phyloP scores from a whole-genome alignment of 2,888 invertebrate genomes.

The Syrphus vitripennis region DNA sequence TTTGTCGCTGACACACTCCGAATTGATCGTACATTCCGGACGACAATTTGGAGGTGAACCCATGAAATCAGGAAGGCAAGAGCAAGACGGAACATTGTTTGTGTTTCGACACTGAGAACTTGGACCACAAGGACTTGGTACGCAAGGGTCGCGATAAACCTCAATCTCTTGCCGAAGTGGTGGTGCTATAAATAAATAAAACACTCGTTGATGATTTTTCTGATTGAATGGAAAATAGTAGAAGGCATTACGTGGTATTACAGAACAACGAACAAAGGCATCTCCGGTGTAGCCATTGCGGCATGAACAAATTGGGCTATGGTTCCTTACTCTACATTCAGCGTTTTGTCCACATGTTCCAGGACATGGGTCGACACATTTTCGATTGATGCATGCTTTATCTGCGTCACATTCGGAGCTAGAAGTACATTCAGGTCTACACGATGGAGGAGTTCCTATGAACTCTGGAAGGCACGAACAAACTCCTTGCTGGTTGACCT shows the following conservation, averaged over 20 bases:
- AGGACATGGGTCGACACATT: slow-evolving; percentile 89
- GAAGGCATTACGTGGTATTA: slow-evolving; percentile 81
- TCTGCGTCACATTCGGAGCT: slow-evolving; percentile 87
- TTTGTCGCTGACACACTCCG: slow-evolving; percentile 88
- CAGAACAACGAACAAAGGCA: slow-evolving; percentile 87
- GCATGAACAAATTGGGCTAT: slow-evolving; percentile 90
- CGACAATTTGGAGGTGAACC: slow-evolving; percentile 88
- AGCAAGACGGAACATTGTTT: slow-evolving; percentile 85
- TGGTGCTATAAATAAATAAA: slow-evolving; percentile 69
- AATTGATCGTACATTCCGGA: slow-evolving; percentile 87
- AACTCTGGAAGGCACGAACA: slow-evolving; percentile 88
- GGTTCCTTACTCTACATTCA: slow-evolving; percentile 88
- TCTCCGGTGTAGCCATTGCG: slow-evolving; percentile 86
- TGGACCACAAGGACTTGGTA: slow-evolving; percentile 86
- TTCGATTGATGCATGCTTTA: slow-evolving; percentile 87
- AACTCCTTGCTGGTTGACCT: slow-evolving; percentile 85
- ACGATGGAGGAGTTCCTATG: slow-evolving; percentile 86
- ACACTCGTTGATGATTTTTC: not conserved
- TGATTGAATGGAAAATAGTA: too few species aligned
- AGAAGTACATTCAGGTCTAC: slow-evolving; percentile 88
- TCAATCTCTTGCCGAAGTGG: slow-evolving; percentile 73
- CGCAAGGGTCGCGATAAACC: slow-evolving; percentile 82
- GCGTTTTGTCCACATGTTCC: slow-evolving; percentile 89
- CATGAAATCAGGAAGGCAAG: slow-evolving; percentile 85
- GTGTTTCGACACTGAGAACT: slow-evolving; percentile 86